Conservation (phyloP, 2,113 vertebrate genomes). For the Solenodon paradoxus region DNA sequence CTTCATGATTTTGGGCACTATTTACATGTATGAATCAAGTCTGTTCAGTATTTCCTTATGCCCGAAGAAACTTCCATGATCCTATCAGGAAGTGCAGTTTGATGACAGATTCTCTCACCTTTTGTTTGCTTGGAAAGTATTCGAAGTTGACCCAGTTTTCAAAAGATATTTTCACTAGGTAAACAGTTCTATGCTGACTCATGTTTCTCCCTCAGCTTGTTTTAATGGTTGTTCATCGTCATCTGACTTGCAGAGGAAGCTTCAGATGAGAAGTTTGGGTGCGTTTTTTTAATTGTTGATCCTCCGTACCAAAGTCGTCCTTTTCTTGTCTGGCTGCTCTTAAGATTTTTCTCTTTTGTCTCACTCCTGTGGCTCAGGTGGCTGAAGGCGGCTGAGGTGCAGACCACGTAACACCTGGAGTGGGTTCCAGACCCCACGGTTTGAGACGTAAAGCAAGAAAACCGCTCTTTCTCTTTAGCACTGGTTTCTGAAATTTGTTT, state of each 20-base stretch:
- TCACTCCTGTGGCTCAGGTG: no score
- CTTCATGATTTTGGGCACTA: not conserved
- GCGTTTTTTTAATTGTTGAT: slow-evolving; percentile 5
- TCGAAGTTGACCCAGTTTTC: not conserved
- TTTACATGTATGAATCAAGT: not conserved
- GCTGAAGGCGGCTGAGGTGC: no score
- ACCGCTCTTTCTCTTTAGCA: no score
- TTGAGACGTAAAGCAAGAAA: no score
- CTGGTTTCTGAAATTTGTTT: not conserved
- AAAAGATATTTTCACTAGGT: not conserved
- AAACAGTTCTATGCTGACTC: not conserved
- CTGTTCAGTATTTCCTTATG: slow-evolving; percentile 13
- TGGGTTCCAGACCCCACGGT: no score
- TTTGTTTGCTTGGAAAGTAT: not conserved
- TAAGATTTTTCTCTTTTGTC: not conserved
- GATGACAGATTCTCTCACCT: not conserved
- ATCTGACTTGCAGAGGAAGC: not conserved
- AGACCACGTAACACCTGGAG: no score
- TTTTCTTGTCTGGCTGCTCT: not conserved
- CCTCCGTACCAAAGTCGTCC: not conserved
- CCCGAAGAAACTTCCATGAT: not conserved
- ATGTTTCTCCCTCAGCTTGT: not conserved
- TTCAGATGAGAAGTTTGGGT: not conserved
- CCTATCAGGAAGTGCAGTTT: not conserved
- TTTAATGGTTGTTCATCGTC: not conserved